Conservation (phyloP, 2,888 invertebrate genomes). For the Candidula unifasciata region DNA sequence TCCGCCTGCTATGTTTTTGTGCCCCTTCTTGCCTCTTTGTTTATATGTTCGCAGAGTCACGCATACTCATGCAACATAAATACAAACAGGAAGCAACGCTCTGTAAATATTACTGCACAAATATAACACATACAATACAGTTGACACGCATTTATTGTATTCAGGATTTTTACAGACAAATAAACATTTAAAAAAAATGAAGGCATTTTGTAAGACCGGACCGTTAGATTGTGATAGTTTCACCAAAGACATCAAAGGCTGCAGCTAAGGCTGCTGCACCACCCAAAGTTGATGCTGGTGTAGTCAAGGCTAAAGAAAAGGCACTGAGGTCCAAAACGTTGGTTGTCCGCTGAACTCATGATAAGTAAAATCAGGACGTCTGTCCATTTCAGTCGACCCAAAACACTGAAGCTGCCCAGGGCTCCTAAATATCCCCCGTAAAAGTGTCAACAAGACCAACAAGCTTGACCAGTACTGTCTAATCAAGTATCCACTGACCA, state of each 20-base stretch:
- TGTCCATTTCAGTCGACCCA: constrained; percentile 96
- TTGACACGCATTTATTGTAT: too few species aligned
- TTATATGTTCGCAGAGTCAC: too few species aligned
- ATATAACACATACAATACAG: too few species aligned
- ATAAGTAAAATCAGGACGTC: constrained; percentile 91
- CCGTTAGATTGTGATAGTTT: too few species aligned
- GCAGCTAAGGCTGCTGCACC: constrained; percentile 58
- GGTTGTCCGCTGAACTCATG: constrained; percentile 94
- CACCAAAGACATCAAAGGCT: constrained; percentile 48
- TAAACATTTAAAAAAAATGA: too few species aligned
- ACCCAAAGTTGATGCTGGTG: constrained; percentile 53
- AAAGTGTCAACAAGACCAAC: constrained; percentile 88
- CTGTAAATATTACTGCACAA: too few species aligned
- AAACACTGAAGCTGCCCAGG: constrained; percentile 92
- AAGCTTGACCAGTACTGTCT: constrained; percentile 96
- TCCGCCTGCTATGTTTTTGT: too few species aligned
- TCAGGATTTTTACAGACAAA: too few species aligned
- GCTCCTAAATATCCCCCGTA: constrained; percentile 95
- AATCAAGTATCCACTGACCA: constrained; percentile 98
- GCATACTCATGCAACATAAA: too few species aligned
- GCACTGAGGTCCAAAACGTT: constrained; percentile 87
- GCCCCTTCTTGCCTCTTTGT: too few species aligned
- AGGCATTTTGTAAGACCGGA: too few species aligned
- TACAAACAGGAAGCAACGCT: too few species aligned
- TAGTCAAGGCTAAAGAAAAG: constrained; percentile 67